Evolutionary conservation across 2,888 invertebrate species (phyloP).

Genomic region (Tethea ocularis): DNA sequence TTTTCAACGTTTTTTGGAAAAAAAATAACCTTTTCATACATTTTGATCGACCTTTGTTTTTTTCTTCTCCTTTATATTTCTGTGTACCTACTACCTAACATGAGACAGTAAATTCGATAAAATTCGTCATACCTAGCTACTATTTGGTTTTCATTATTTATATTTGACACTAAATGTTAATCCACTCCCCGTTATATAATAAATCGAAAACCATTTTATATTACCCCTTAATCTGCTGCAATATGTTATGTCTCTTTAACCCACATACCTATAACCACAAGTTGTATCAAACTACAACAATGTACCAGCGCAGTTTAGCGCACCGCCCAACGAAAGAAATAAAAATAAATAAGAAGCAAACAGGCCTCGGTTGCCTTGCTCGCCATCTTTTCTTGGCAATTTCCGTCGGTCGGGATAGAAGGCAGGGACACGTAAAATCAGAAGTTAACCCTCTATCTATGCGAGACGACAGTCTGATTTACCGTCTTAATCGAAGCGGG

Average conservation of each 20-base stretch:
- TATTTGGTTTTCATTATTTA: too few relatives aligned
- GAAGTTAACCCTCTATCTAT: slow-evolving; percentile 71
- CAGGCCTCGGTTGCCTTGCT: slow-evolving; percentile 42
- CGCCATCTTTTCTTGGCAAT: slow-evolving; percentile 72
- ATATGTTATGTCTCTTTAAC: slow-evolving; percentile 8
- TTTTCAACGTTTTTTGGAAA: too few relatives aligned
- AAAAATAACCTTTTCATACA: too few relatives aligned
- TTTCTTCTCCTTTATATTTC: too few relatives aligned
- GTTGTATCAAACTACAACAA: slow-evolving; percentile 52
- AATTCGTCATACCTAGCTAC: too few relatives aligned
- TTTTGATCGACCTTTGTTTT: too few relatives aligned
- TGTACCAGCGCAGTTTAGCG: slow-evolving; percentile 33
- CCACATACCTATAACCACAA: slow-evolving; percentile 44
- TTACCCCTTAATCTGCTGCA: background rate
- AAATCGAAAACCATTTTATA: too few relatives aligned
- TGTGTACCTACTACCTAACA: too few relatives aligned
- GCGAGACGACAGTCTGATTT: slow-evolving; percentile 71
- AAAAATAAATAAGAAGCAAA: slow-evolving; percentile 68
- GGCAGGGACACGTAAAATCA: slow-evolving; percentile 74
- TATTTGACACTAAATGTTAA: too few relatives aligned
- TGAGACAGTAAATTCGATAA: too few relatives aligned
- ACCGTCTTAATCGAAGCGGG: slow-evolving; percentile 68
- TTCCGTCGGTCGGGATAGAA: slow-evolving; percentile 68
- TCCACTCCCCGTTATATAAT: too few relatives aligned
- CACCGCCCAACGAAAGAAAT: slow-evolving; percentile 54